Conservation (phyloP, 2,797 vertebrate genomes). For the Pangasius mekongensis region DNA sequence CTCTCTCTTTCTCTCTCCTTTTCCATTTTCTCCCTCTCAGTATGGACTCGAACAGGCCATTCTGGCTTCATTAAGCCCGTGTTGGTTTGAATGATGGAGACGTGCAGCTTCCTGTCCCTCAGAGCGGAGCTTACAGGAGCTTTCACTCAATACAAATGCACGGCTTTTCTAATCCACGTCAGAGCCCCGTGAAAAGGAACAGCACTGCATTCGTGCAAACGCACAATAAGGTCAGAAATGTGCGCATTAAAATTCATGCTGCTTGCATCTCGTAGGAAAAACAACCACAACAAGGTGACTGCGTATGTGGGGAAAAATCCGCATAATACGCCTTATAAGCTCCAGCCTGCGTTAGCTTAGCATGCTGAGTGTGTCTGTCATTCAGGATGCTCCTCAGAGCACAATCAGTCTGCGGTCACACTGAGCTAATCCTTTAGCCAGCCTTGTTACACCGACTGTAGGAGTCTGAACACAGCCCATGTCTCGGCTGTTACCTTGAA, state of each 20-base stretch:
- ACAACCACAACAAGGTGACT: background rate
- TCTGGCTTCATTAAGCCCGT: background rate
- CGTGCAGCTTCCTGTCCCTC: conserved; percentile 22
- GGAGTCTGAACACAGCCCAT: background rate
- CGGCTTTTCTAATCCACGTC: conserved; percentile 10
- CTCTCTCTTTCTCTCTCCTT: no score
- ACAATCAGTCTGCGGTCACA: background rate
- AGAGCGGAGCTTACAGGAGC: conserved; percentile 4
- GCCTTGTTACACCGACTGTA: background rate
- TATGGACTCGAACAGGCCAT: background rate
- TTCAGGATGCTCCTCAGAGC: background rate
- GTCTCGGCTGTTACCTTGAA: background rate
- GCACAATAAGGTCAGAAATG: background rate
- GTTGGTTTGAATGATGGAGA: conserved; percentile 5
- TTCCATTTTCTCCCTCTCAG: no score
- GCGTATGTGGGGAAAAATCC: background rate
- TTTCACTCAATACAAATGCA: background rate
- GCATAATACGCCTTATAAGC: background rate
- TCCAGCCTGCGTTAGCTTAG: conserved; percentile 11
- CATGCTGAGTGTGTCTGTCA: conserved; percentile 5
- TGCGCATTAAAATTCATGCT: background rate
- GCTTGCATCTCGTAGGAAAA: background rate
- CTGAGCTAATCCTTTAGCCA: background rate
- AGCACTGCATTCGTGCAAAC: background rate
- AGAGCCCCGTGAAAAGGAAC: background rate